Conservation (phyloP, 2,888 invertebrate genomes). For the Tiphia femorata region DNA sequence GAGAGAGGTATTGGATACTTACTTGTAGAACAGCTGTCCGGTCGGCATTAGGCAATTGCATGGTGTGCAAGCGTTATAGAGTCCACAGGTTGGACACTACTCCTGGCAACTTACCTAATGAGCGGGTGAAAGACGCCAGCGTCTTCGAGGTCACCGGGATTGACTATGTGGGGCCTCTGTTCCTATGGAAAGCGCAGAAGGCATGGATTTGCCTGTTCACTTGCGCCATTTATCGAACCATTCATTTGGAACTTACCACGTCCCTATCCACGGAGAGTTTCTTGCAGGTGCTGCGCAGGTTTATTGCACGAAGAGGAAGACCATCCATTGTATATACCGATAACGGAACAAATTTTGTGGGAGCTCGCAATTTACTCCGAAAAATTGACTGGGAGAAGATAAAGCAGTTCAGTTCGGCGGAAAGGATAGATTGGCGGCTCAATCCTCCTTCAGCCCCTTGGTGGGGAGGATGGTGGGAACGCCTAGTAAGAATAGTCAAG, state of each 20-base stretch:
- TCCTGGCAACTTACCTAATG: slow-evolving; percentile 13
- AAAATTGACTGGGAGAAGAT: slow-evolving; percentile 11
- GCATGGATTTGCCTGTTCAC: slow-evolving; percentile 57
- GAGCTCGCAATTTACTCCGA: slow-evolving; percentile 25
- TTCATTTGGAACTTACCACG: slow-evolving; percentile 61
- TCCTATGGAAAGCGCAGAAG: slow-evolving; percentile 37
- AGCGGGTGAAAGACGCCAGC: slow-evolving; percentile 21
- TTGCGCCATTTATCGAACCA: slow-evolving; percentile 57
- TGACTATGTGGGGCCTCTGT: slow-evolving; percentile 57
- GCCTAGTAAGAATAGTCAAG: slow-evolving; percentile 46
- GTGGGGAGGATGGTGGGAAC: slow-evolving; percentile 36
- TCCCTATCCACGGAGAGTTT: slow-evolving; percentile 51
- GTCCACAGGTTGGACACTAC: slow-evolving; percentile 7
- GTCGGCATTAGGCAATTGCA: slow-evolving; percentile 17
- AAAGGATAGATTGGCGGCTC: slow-evolving; percentile 25
- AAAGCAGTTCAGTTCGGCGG: neutral
- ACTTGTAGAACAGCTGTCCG: slow-evolving; percentile 18
- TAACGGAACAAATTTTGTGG: slow-evolving; percentile 64
- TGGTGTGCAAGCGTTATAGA: slow-evolving; percentile 15
- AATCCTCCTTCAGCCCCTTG: slow-evolving; percentile 27
- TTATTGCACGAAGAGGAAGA: slow-evolving; percentile 34
- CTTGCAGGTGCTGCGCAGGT: slow-evolving; percentile 39
- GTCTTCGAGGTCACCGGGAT: slow-evolving; percentile 43
- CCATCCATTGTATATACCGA: slow-evolving; percentile 58
- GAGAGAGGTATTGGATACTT: slow-evolving; percentile 28